Conservation (phyloP, 2,797 vertebrate genomes). For the Eptatretus atami region DNA sequence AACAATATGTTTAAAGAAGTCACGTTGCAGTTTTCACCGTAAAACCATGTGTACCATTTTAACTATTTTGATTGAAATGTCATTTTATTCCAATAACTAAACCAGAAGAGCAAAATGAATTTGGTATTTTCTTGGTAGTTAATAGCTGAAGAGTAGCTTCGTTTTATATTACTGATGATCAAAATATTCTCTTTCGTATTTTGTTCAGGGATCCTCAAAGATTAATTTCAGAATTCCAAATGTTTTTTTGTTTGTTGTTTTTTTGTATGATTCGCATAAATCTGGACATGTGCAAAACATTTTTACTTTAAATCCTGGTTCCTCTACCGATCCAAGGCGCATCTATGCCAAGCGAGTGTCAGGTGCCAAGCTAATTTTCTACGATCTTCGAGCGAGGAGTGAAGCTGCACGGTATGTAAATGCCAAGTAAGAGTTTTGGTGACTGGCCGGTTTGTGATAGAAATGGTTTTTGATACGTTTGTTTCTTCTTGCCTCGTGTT, state of each 20-base stretch:
- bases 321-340: slow-evolving; percentile 22
- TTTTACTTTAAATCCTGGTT: background rate
- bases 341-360: slow-evolving; percentile 71
- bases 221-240: background rate
- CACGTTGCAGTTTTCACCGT: too few relatives aligned
- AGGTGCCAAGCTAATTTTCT: slow-evolving; percentile 76
- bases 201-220: too few relatives aligned
- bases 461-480: too few relatives aligned
- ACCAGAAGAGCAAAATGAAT: too few relatives aligned
- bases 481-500: background rate
- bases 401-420: slow-evolving; percentile 94
- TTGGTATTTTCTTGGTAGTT: too few relatives aligned
- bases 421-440: slow-evolving; percentile 27
- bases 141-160: too few relatives aligned
- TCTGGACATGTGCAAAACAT: background rate
- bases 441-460: background rate
- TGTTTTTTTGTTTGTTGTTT: background rate
- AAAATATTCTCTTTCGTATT: too few relatives aligned
- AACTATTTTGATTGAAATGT: too few relatives aligned
- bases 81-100: too few relatives aligned
- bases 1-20: too few relatives aligned
- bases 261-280: background rate
- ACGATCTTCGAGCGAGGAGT: slow-evolving; percentile 72
- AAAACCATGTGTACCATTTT: too few relatives aligned
- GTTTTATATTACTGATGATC: too few relatives aligned